phyloP scores from a whole-genome alignment of 2,113 vertebrate species.

The Mormoops blainvillei region DNA sequence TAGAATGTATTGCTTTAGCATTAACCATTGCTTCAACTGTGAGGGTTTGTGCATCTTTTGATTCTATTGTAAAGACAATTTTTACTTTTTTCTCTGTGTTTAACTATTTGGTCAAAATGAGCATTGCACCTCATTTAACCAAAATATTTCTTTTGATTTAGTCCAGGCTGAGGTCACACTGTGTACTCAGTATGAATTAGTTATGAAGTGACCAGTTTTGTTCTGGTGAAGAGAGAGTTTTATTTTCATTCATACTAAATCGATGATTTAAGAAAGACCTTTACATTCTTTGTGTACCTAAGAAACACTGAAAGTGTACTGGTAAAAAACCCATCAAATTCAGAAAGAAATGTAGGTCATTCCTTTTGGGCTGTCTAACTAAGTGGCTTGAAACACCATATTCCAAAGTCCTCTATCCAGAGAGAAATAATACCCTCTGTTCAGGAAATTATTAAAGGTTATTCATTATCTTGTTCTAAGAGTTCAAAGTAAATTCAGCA shows the following conservation, averaged over 20 bases:
- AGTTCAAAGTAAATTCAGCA: background rate
- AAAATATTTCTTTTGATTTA: conserved; percentile 20
- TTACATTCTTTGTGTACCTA: background rate
- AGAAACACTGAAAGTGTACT: background rate
- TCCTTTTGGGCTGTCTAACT: background rate
- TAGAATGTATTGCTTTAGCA: background rate
- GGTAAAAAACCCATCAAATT: background rate
- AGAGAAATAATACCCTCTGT: background rate
- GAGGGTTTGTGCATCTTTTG: background rate
- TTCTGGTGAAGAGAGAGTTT: conserved; percentile 1
- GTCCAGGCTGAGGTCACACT: background rate
- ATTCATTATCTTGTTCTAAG: background rate
- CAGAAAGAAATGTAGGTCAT: background rate
- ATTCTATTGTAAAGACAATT: background rate
- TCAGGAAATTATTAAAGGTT: background rate
- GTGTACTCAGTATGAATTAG: conserved; percentile 22
- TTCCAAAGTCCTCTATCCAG: background rate
- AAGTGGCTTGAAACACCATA: background rate
- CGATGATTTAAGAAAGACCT: conserved; percentile 13
- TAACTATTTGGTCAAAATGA: conserved; percentile 21
- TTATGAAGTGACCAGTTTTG: conserved; percentile 25
- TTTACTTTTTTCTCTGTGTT: background rate
- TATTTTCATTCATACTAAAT: conserved; percentile 21
- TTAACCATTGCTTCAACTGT: conserved; percentile 40
- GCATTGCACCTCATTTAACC: background rate